Base-by-base conservation (phyloP, 2,888 invertebrate genomes). In the Ophioninae sp. region DNA sequence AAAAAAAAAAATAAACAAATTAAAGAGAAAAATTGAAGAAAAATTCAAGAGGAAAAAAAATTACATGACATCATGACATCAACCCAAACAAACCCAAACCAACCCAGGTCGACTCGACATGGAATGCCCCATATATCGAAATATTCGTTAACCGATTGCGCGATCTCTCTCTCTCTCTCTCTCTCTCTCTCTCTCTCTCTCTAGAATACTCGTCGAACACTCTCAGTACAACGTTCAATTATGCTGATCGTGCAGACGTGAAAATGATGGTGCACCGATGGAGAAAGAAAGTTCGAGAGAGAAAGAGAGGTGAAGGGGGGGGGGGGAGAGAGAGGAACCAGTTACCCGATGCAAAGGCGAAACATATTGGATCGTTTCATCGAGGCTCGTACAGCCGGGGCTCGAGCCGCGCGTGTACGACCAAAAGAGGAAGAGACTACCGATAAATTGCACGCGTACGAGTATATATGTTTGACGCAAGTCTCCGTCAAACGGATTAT, bases 211-310 rank as follows among this genome's bases (percentile, higher is more conserved):
- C 67, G 79, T 30, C 51, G 74, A 76, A 59, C 77, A 82, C 67
- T 37, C 75, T 68, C 63, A 85, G 81, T 87, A 76, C 67, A 89
- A 88, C 89, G 89, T 88, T 89, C 90, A 89, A 89, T 89, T 89
- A 89, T 89, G 89, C 87, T 89, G 89, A 89, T 88, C 86, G 79
- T 61, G 84, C 81, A 81, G 83, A 86, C 85, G 85, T 84, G 86
- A 86, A 86, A 85, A 86, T 86, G 82, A 86, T 86, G 83, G 83
- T 83, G 78, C 72, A 77, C 67, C 56, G 67, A 23, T 39, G n/a
- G 30, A 59, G 74, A 58, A 64, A 67, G 64, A 74, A 51, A 74
- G 9, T n/a, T 13, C 13, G 51, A 51, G 51, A 51, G 41, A 41
- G 9, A 41, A 9, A 41, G 41, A 6, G 23, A n/a, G 20, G 56